Conservation (phyloP, 2,113 vertebrate genomes). For the Ovis aries region ARS-UI_Ramb_v3.0 NC_056054.1:97867001-97867500, state of each 20-base stretch:
- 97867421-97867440: background rate
- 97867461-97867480: background rate
- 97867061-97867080: background rate
- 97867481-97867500: background rate
- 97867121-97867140: background rate
- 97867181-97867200: background rate
- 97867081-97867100: background rate
- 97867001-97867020: background rate
- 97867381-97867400: background rate
- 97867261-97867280: background rate
- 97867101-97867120: background rate
- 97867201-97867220: background rate
- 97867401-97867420: background rate
- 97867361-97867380: background rate
- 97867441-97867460: background rate
- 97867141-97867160: background rate
- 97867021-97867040: background rate
- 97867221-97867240: background rate
- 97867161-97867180: background rate
- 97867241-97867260: background rate
- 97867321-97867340: background rate
- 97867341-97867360: background rate
- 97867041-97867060: background rate
- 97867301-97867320: background rate
- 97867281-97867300: too few relatives aligned